Conservation (phyloP, 2,797 vertebrate species). For the Hydrophis major region DNA sequence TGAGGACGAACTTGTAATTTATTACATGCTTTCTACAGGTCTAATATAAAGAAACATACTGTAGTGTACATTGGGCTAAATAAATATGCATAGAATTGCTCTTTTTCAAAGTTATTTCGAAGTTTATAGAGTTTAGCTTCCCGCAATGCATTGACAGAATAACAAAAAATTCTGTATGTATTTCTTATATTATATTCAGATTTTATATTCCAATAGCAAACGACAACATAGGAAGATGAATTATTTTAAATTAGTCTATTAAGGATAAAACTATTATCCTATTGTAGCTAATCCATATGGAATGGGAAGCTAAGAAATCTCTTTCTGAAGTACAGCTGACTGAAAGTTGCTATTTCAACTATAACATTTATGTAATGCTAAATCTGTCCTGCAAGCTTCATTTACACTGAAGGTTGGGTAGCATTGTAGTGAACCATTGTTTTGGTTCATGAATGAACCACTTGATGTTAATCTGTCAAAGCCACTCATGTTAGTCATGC, state of each 20-base stretch:
- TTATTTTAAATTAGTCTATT: neutral
- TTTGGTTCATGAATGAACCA: neutral
- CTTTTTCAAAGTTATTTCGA: neutral
- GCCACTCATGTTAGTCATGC: neutral
- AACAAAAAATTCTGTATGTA: neutral
- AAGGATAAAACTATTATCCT: neutral
- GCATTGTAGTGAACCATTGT: neutral
- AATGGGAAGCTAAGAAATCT: constrained; percentile 23
- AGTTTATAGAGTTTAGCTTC: neutral
- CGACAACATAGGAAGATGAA: neutral
- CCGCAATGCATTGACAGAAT: neutral
- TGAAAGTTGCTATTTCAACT: constrained; percentile 28
- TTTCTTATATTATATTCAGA: neutral
- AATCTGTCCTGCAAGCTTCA: constrained; percentile 6
- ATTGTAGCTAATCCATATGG: neutral
- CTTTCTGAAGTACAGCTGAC: neutral
- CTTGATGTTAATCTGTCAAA: neutral
- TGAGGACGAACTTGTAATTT: neutral
- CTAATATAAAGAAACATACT: neutral
- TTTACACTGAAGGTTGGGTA: neutral
- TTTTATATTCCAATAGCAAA: neutral
- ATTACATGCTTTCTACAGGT: neutral
- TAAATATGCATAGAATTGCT: neutral
- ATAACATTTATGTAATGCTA: neutral
- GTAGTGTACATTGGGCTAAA: neutral